Evolutionary conservation across 2,797 vertebrate genomes (phyloP).

Genomic region (Hephaestus fuliginosus): DNA sequence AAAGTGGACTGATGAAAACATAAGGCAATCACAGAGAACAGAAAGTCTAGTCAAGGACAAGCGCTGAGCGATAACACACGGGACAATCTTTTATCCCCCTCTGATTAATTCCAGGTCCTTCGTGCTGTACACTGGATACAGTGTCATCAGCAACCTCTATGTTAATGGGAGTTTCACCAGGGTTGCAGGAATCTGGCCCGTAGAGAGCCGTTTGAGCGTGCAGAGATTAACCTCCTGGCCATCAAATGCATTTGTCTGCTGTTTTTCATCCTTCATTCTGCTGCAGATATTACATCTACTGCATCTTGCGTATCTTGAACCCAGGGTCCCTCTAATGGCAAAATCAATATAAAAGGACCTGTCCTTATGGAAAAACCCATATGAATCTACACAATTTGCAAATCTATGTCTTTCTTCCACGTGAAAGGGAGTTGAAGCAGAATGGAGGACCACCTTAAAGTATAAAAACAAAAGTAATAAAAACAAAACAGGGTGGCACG

Average conservation of each 20-base stretch:
- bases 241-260: slow-evolving; percentile 52
- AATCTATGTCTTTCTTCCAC: neutral
- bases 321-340: slow-evolving; percentile 3
- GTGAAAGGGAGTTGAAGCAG: neutral
- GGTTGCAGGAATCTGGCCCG: slow-evolving; percentile 54
- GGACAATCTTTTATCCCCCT: slow-evolving; percentile 75
- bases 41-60: slow-evolving; percentile 73
- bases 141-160: slow-evolving; percentile 74
- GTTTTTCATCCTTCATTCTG: slow-evolving; percentile 46
- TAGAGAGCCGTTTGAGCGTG: slow-evolving; percentile 44
- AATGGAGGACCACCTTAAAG: slow-evolving; percentile 14
- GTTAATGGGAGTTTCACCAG: slow-evolving; percentile 72
- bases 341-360: slow-evolving; percentile 26
- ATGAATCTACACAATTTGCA: neutral
- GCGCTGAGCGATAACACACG: slow-evolving; percentile 62
- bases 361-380: neutral
- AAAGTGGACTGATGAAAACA: slow-evolving; percentile 65
- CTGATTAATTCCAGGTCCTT: slow-evolving; percentile 80
- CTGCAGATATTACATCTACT: slow-evolving; percentile 43
- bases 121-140: slow-evolving; percentile 53
- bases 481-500: slow-evolving; percentile 60
- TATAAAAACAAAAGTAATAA: neutral
- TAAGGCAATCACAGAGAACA: slow-evolving; percentile 70
- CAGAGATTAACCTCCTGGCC: slow-evolving; percentile 65
- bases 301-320: slow-evolving; percentile 13